A percentile compares a stretch with the other conserved stretches of the same genome.
Evolutionary conservation across 2,888 invertebrate species (phyloP).

Genomic region (Eristalis tenax): DNA sequence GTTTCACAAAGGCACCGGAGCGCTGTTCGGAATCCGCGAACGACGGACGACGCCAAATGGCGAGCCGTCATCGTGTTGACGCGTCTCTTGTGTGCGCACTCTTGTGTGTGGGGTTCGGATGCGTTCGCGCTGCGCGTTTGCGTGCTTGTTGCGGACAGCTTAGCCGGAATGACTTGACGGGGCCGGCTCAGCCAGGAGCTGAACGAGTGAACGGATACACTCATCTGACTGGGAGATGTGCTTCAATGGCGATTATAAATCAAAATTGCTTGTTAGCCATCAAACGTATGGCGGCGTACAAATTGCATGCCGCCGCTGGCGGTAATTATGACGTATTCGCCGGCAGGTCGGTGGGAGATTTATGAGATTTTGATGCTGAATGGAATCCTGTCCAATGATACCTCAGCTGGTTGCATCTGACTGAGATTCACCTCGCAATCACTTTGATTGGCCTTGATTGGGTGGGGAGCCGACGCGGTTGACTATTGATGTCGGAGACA

Average conservation of each 20-base stretch:
- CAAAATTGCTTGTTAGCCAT: constrained; percentile 66
- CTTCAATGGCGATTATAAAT: constrained; percentile 56
- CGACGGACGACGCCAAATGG: neutral
- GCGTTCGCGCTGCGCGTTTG: constrained; percentile 20
- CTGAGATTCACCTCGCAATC: neutral
- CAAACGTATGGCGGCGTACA: constrained; percentile 54
- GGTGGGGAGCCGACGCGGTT: neutral
- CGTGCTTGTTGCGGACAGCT: neutral
- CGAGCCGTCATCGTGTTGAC: neutral
- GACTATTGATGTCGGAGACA: neutral
- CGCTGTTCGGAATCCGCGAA: constrained; percentile 58
- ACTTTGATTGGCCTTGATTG: neutral
- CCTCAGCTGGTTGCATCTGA: neutral
- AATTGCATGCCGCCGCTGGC: constrained; percentile 48
- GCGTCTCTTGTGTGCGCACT: neutral
- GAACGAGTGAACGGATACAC: constrained; percentile 36
- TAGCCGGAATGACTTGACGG: constrained; percentile 6
- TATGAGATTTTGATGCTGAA: constrained; percentile 39
- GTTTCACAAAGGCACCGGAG: constrained; percentile 55
- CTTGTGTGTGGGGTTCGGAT: neutral
- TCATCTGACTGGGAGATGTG: constrained; percentile 16
- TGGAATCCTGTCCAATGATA: constrained; percentile 14
- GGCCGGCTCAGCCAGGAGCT: constrained; percentile 39
- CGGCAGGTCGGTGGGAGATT: constrained; percentile 45
- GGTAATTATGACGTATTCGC: constrained; percentile 66